A percentile compares a stretch with the other conserved stretches of the same genome.
Evolutionary conservation across 2,888 invertebrate species (phyloP).

Genomic region (Tinea semifulvella): DNA sequence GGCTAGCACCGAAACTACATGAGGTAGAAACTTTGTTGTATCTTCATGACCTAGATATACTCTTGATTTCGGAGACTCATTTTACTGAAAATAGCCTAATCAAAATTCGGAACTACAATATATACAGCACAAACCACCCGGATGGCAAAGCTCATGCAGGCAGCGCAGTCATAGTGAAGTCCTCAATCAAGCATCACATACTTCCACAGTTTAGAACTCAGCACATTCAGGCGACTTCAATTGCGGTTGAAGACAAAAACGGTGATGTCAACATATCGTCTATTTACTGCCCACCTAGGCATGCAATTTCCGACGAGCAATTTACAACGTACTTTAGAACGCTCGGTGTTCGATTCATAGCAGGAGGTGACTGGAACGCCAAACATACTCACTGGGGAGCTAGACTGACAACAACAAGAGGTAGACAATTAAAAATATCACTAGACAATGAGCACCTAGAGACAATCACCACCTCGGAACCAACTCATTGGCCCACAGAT

Average conservation of each 20-base stretch:
- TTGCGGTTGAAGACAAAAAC: constrained; percentile 8
- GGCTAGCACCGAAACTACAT: constrained; percentile 19
- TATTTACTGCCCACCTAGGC: constrained; percentile 17
- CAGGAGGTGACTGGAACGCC: constrained; percentile 20
- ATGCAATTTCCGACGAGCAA: constrained; percentile 15
- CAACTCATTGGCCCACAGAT: constrained; percentile 22
- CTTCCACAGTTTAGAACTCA: constrained; percentile 11
- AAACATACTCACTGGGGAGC: constrained; percentile 20
- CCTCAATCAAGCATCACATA: constrained; percentile 15
- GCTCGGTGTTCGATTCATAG: constrained; percentile 17
- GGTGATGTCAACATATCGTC: constrained; percentile 11
- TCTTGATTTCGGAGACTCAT: constrained; percentile 22
- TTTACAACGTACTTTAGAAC: constrained; percentile 17
- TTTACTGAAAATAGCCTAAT: constrained; percentile 19
- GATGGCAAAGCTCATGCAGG: constrained; percentile 23
- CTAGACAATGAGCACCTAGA: constrained; percentile 16
- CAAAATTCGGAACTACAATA: constrained; percentile 17
- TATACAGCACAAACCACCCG: constrained; percentile 23
- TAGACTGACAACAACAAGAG: constrained; percentile 13
- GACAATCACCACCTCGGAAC: constrained; percentile 19
- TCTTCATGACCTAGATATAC: constrained; percentile 19
- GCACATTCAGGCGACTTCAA: constrained; percentile 16
- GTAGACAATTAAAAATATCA: constrained; percentile 19
- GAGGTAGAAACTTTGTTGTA: constrained; percentile 18
- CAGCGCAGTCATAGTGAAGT: constrained; percentile 17